Evolutionary conservation across 2,113 vertebrate species (phyloP).

Genomic region (Mastomys coucha): DNA sequence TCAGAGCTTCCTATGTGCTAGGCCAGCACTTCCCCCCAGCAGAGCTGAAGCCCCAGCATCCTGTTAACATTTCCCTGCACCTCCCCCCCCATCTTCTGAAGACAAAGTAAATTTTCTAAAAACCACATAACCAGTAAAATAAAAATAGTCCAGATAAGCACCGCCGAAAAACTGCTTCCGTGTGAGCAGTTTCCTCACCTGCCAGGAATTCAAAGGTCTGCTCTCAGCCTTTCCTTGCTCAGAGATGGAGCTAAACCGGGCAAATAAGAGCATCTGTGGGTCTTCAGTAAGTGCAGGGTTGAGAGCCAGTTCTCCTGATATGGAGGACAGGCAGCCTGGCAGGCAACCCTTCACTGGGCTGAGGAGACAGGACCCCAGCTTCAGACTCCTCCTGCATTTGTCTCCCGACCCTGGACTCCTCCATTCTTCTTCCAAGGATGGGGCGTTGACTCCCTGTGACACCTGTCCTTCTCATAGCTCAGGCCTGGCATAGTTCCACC

Average conservation of each 20-base stretch:
- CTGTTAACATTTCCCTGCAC: no score
- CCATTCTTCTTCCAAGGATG: neutral
- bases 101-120: neutral
- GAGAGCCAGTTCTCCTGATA: neutral
- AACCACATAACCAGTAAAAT: neutral
- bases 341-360: neutral
- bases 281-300: neutral
- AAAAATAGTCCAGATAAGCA: neutral
- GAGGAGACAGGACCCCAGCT: neutral
- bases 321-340: neutral
- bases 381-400: neutral
- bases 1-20: neutral
- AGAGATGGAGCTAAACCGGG: neutral
- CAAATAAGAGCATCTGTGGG: neutral
- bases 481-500: neutral
- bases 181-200: rapidly evolving
- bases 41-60: no score
- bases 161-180: rapidly evolving
- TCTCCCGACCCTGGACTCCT: neutral
- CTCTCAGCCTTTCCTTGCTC: neutral
- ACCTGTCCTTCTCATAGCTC: neutral
- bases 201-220: neutral
- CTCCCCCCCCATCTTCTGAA: neutral
- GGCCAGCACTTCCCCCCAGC: neutral
- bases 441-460: neutral